Conservation (phyloP, 2,797 vertebrate genomes). For the Pogoniulus pusillus region DNA sequence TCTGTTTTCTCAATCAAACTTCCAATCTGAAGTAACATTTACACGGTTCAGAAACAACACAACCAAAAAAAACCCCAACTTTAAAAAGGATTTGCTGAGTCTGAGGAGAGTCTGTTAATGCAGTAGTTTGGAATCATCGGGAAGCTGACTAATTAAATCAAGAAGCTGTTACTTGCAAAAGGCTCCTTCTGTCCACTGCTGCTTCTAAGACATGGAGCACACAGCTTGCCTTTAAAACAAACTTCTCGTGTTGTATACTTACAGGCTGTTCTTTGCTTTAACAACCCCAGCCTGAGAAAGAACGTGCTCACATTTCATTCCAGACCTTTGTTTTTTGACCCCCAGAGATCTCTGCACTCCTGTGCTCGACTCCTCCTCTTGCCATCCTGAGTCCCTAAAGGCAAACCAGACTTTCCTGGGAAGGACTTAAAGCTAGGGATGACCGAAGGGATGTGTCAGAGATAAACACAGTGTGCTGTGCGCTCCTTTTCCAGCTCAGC, state of each 20-base stretch:
- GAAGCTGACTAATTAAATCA: conserved; percentile 43
- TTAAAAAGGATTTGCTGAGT: background rate
- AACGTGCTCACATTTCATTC: background rate
- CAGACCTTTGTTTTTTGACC: background rate
- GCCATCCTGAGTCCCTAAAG: background rate
- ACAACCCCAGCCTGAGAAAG: conserved; percentile 33
- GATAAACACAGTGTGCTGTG: background rate
- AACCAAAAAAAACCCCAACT: too few species aligned
- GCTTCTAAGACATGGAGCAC: conserved; percentile 2
- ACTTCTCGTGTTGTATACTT: conserved; percentile 10
- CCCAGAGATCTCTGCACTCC: background rate
- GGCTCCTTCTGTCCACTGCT: conserved; percentile 17
- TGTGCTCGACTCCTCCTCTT: background rate
- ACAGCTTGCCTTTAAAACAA: conserved; percentile 35
- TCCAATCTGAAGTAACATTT: conserved; percentile 63
- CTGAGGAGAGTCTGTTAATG: conserved; percentile 30
- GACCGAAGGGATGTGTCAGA: background rate
- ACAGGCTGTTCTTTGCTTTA: conserved; percentile 49
- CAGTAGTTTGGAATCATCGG: conserved; percentile 22
- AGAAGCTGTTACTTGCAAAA: conserved; percentile 49
- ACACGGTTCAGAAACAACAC: background rate
- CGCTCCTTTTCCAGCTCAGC: background rate
- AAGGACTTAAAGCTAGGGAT: background rate
- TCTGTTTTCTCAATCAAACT: conserved; percentile 66
- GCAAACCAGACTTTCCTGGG: background rate